phyloP scores from a whole-genome alignment of 2,113 vertebrate genomes.

The Carollia perspicillata region DNA sequence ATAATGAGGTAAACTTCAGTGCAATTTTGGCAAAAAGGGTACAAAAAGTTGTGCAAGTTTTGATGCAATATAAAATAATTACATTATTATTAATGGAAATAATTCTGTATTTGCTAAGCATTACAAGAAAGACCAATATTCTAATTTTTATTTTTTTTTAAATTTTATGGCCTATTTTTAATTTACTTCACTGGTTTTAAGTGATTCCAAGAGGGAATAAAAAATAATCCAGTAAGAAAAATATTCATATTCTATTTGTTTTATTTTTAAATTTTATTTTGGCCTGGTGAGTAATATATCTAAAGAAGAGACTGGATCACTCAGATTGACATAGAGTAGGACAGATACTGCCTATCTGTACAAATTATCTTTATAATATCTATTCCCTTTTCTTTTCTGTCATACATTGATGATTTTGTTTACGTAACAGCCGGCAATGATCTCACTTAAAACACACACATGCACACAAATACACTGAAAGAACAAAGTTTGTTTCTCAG shows the following conservation, averaged over 20 bases:
- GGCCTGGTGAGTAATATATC: background rate
- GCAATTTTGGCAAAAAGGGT: background rate
- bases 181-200: background rate
- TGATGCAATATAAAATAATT: background rate
- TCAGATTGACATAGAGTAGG: background rate
- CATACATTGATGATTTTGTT: background rate
- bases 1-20: background rate
- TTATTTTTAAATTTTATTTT: background rate
- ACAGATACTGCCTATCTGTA: background rate
- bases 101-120: background rate
- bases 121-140: background rate
- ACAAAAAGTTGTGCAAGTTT: background rate
- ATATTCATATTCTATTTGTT: background rate
- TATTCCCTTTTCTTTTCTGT: background rate
- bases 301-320: background rate
- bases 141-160: background rate
- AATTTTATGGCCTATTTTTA: background rate
- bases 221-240: background rate
- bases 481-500: background rate
- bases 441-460: background rate
- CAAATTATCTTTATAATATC: background rate
- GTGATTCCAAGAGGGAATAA: background rate
- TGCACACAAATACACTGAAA: no score
- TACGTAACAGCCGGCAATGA: background rate
- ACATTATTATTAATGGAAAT: background rate